Evolutionary conservation across 2,113 vertebrate species (phyloP).

Genomic region (Crotophaga sulcirostris): DNA sequence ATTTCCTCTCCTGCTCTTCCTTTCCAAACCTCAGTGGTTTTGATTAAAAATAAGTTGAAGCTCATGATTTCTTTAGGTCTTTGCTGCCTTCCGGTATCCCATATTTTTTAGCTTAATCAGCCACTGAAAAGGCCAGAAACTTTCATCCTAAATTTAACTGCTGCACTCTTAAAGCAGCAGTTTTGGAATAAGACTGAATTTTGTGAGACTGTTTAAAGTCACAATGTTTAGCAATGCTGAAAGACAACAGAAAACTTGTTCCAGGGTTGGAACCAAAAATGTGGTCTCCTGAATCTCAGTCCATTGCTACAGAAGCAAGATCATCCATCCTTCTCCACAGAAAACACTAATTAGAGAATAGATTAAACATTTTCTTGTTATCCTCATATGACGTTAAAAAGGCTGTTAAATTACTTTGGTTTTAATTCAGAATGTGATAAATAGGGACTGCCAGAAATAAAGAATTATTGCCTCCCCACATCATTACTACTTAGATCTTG

Average conservation of each 20-base stretch:
- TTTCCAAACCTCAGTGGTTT: background rate
- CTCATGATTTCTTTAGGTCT: background rate
- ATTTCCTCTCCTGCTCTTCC: background rate
- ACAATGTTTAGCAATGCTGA: background rate
- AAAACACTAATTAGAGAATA: background rate
- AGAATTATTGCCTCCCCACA: background rate
- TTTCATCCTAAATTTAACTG: background rate
- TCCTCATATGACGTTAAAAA: no score
- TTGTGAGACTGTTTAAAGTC: background rate
- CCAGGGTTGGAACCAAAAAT: background rate
- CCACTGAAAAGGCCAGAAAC: background rate
- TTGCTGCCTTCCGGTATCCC: background rate
- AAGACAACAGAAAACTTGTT: background rate
- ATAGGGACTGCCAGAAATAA: background rate
- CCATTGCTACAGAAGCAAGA: background rate
- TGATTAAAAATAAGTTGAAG: background rate
- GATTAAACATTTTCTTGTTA: no score
- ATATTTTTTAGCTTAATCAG: background rate
- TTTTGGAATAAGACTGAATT: background rate
- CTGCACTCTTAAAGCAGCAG: background rate
- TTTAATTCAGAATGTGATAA: background rate
- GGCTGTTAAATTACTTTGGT: background rate
- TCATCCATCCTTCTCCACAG: background rate
- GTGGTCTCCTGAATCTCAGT: background rate
- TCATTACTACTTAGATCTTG: background rate